Evolutionary conservation across 2,888 invertebrate species (phyloP), one percentile per base, ranked within the genome.

Genomic region (Loripinus fragilis): DNA sequence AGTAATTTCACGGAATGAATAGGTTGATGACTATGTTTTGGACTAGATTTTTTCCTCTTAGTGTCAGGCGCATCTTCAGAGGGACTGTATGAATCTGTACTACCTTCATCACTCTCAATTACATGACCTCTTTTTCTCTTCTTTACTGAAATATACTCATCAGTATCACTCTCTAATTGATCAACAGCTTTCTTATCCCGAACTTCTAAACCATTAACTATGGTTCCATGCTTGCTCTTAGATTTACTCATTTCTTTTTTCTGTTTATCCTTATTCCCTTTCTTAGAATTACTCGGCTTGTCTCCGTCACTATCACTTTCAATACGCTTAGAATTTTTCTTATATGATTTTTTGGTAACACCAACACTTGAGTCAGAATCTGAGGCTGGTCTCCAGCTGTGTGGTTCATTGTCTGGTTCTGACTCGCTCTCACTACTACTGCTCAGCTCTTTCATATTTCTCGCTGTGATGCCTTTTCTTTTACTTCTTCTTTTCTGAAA

Each of bases 81-180:
- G 5, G 55, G 55, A 20, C 2, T 38, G 64, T 50, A 28, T 33
- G 74, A 71, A 55, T 74, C 78, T 45, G 52, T 48, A 38, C 45
- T 48, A 38, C 60, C 64, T 33, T 66, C 55, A 50, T 74, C 74
- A 67, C 71, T 71, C 35, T 74, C 68, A 67, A 74, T 74, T 7
- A 70, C 42, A 73, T 64, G 69, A 52, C 55, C 70, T 23, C 67
- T 71, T 25, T 50, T 60, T 33, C 60, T 30, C 10, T 60, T 30
- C 2, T 5, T 33, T 12, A 60, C 28, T 33, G 60, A 33, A 60
- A 60, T 60, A 60, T 60, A 60, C 5, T 33, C 23, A 41, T 64
- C 50, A 30, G 35, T 64, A 50, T 77, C 68, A 68, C 52, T 69
- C 35, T 71, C 70, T 33, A 55, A 72, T 12, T 66, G 66, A 1